Evolutionary conservation across 2,888 invertebrate species (phyloP).

Genomic region (Campopleginae sp.): DNA sequence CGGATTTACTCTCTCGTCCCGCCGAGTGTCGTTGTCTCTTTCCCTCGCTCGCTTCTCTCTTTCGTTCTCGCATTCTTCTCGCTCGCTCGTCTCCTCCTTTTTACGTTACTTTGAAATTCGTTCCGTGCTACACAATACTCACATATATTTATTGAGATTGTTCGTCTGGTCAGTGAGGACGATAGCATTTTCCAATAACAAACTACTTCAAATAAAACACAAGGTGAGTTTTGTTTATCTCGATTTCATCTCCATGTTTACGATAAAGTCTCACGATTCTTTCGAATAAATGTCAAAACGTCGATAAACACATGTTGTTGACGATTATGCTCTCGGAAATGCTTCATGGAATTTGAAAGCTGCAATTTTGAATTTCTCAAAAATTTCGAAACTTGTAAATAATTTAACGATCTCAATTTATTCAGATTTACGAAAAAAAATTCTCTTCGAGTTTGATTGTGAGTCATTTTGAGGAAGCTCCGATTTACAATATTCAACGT

Average conservation of each 20-base stretch:
- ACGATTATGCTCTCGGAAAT: not conserved
- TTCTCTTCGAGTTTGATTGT: too few species aligned
- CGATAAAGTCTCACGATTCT: not conserved
- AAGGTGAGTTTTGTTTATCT: constrained; percentile 29
- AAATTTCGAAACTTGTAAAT: not conserved
- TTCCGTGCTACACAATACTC: not conserved
- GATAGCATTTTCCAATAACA: not conserved
- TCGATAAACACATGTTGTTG: not conserved
- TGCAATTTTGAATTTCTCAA: not conserved
- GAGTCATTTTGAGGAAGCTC: not conserved
- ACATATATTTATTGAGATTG: not conserved
- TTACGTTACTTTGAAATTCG: constrained; percentile 1
- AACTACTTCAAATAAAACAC: not conserved
- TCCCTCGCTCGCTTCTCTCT: constrained; percentile 9
- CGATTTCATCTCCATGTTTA: not conserved
- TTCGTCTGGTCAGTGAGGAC: not conserved
- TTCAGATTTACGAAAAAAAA: not conserved
- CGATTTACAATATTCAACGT: not conserved
- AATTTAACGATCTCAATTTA: not conserved
- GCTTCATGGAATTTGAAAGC: not conserved
- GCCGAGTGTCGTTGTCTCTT: constrained; percentile 52
- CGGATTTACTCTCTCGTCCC: constrained; percentile 45
- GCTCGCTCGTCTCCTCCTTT: not conserved
- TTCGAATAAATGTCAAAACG: not conserved
- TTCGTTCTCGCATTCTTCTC: not conserved